Percentiles rank a stretch among this genome's conserved stretches.
Conservation (phyloP, 2,888 invertebrate species). For the Deroplatys truncata region DNA sequence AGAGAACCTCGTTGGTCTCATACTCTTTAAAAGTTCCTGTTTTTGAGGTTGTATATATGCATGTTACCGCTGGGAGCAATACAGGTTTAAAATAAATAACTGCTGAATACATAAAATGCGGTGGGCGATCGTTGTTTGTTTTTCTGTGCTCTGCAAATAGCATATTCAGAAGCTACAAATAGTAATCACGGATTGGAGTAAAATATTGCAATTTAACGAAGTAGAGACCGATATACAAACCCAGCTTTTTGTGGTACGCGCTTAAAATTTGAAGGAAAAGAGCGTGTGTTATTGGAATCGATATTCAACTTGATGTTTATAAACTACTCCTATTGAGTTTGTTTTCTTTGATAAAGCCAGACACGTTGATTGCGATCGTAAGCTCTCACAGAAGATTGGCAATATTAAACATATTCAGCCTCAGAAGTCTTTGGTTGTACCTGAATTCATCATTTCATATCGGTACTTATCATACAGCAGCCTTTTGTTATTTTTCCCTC, state of each 20-base stretch:
- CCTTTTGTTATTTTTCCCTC: too few species aligned
- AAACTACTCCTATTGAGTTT: neutral
- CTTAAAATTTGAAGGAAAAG: neutral
- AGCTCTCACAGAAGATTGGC: too few species aligned
- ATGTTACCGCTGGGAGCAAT: neutral
- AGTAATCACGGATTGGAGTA: neutral
- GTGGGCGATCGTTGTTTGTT: neutral
- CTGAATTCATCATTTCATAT: too few species aligned
- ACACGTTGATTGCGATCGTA: too few species aligned
- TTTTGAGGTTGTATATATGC: neutral
- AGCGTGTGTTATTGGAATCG: neutral
- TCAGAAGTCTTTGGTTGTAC: too few species aligned
- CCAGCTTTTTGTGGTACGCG: neutral
- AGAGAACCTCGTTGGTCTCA: neutral
- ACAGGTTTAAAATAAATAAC: neutral
- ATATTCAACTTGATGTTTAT: neutral
- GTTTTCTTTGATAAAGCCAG: too few species aligned
- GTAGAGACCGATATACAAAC: neutral
- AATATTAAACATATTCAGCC: too few species aligned
- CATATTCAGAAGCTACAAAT: neutral
- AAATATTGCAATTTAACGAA: neutral
- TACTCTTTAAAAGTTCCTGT: neutral
- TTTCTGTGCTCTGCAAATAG: neutral
- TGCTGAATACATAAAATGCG: neutral
- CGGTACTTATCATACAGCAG: too few species aligned